Conservation (phyloP, 2,113 vertebrate genomes). For the Brienomyrus longianalis region DNA sequence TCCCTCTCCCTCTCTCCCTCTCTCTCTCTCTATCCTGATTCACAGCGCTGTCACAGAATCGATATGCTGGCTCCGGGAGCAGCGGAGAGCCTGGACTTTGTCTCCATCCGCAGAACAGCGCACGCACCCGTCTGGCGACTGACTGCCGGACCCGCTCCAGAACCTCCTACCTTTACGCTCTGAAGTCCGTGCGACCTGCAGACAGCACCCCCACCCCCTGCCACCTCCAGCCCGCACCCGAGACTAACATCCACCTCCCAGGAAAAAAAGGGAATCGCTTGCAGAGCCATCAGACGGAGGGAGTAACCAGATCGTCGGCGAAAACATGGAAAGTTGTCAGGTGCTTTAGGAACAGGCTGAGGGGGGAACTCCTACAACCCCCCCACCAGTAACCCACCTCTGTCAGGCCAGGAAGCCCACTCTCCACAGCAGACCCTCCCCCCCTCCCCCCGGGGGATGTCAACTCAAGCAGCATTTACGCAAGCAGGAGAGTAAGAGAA, state of each 20-base stretch:
- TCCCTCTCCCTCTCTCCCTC: slow-evolving; percentile 32
- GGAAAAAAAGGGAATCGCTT: slow-evolving; percentile 3
- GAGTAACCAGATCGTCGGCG: background rate
- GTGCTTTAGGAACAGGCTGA: background rate
- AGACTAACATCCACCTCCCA: background rate
- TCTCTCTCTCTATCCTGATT: slow-evolving; percentile 46
- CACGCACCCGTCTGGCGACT: slow-evolving; percentile 23
- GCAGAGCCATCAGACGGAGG: slow-evolving; percentile 21
- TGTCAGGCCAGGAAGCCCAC: background rate
- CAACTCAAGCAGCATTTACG: slow-evolving; percentile 49
- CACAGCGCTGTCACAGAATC: slow-evolving; percentile 51
- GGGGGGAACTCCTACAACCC: background rate
- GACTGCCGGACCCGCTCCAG: background rate
- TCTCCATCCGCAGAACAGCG: slow-evolving; percentile 26
- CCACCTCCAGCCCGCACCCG: background rate
- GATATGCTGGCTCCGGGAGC: slow-evolving; percentile 44
- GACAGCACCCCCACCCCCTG: background rate
- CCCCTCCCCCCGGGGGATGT: slow-evolving; percentile 48
- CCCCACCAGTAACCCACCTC: background rate
- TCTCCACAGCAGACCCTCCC: slow-evolving; percentile 56
- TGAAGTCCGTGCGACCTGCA: background rate
- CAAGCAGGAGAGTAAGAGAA: slow-evolving; percentile 30
- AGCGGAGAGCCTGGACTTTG: background rate
- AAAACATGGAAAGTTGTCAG: background rate
- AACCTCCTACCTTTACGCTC: background rate